phyloP scores from a whole-genome alignment of 2,888 invertebrate species.

The Ctena decussata region DNA sequence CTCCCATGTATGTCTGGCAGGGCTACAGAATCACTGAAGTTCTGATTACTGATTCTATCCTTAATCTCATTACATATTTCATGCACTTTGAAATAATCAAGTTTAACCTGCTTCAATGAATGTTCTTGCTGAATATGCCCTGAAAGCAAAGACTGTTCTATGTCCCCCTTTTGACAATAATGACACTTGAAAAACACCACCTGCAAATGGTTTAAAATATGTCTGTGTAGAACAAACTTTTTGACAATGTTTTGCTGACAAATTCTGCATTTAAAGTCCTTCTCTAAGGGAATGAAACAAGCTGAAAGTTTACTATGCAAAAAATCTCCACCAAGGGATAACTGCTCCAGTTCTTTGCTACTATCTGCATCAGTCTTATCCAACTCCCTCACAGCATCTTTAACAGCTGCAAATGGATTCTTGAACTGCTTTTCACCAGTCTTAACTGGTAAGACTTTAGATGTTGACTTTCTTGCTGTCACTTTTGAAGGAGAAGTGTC shows the following conservation, averaged over 20 bases:
- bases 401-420: constrained; percentile 60
- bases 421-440: neutral
- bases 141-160: constrained; percentile 64
- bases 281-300: constrained; percentile 65
- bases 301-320: constrained; percentile 67
- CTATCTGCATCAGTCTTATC: neutral
- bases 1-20: neutral
- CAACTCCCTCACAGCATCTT: constrained; percentile 31
- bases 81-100: constrained; percentile 15
- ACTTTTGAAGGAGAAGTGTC: constrained; percentile 17
- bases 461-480: constrained; percentile 58
- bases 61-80: constrained; percentile 39
- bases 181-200: constrained; percentile 78
- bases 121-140: constrained; percentile 72
- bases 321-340: constrained; percentile 66
- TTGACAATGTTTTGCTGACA: constrained; percentile 77
- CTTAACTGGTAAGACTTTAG: neutral
- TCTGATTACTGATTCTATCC: constrained; percentile 40
- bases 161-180: constrained; percentile 75
- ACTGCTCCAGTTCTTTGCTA: neutral
- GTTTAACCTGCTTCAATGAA: constrained; percentile 29
- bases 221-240: constrained; percentile 80
- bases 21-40: constrained; percentile 32
- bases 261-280: constrained; percentile 72
- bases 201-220: constrained; percentile 78